Evolutionary conservation across 2,888 invertebrate genomes (phyloP), one percentile per base, ranked within the genome.

Genomic region (Linyphia triangularis): DNA sequence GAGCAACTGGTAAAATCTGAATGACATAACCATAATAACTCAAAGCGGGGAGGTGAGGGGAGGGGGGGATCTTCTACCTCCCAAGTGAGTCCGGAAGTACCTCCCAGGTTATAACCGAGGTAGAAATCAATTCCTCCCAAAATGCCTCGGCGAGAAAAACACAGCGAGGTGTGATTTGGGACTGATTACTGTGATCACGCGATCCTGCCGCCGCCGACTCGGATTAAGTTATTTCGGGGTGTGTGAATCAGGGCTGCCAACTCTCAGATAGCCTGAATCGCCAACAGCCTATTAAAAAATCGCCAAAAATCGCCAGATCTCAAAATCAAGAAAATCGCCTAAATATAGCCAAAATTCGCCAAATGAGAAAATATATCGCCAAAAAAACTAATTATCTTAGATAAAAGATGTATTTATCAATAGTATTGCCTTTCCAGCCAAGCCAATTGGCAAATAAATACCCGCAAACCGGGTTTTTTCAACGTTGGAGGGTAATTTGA

Each of bases 1-100:
- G 51, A 16, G 16, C n/a, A 51, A 16, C 40, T n/a, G 5, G 51
- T 16, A 51, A 2, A 51, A n/a, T n/a, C 13, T 51, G n/a, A 51
- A n/a, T 51, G 51, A 51, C 51, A 51, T 51, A 51, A 51, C 51
- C 51, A n/a, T n/a, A 51, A 51, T 5, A 0, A 0, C 5, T 13
- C 13, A 9, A 33, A 9, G 9, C 5, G 33, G 9, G 40, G 40
- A 40, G 40, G 40, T 13, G 10, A 13, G 9, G 13, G 51, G n/a
- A 16, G n/a, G 13, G 51, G 51, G 13, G 9, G 33, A 9, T 9
- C 4, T 4, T 6, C 4, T 33, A 33, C 51, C 51, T 13, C 51
- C 51, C 51, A 51, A n/a, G 51, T 51, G n/a, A 51, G 51, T n/a
- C 51, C 51, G 51, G 51, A 51, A 51, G 51, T 51, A n/a, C 51